Base-by-base conservation (phyloP, 2,888 invertebrate genomes). In the Cantharis rufa region DNA sequence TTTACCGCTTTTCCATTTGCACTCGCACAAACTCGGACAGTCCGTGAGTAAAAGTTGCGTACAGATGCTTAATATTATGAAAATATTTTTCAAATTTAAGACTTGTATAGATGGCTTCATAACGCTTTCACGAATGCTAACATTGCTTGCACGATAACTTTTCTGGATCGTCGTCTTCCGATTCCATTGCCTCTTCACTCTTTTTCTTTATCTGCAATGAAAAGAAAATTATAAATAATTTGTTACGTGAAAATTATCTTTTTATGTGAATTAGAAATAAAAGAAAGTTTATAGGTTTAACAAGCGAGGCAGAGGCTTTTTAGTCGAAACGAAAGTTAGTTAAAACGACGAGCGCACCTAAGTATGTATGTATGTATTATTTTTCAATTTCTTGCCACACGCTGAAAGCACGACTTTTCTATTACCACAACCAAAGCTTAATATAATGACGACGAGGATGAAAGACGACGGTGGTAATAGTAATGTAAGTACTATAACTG, bases 1-100 rank as follows among this genome's bases (percentile, higher is more conserved):
- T 88, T 96, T 96, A 84, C 95, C 95, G 86, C 93, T 93, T 87
- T 94, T 94, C 96, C 96, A 96, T 89, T 95, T 95, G 90, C 96
- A 96, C 88, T 95, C 94, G 89, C 96, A 96, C 83, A 92, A 90
- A 79, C 91, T 90, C 72, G 94, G 94, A 86, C 94, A 94, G 83
- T 93, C 93, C 85, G 92, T 91, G 81, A 89, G 84, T 27, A 86
- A 81, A 81, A 86, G 85, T 84, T 90, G 88, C 83, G 90, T 90
- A 81, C 84, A 85, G 79, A 84, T 85, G 79, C 85, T 84, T 77
- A 86, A 82, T 73, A 87, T 80, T 77, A 87, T 80, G 62, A 86
- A 75, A 70, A 85, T 62, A 70, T 80, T 63, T 32, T 80, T 79
- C 16, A 76, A 74, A 72, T 78, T 78, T 69, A 74, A 69, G 68